Percentiles rank a stretch among this genome's conserved stretches.
Evolutionary conservation across 2,888 invertebrate species (phyloP).

Genomic region (Venusia cambrica): DNA sequence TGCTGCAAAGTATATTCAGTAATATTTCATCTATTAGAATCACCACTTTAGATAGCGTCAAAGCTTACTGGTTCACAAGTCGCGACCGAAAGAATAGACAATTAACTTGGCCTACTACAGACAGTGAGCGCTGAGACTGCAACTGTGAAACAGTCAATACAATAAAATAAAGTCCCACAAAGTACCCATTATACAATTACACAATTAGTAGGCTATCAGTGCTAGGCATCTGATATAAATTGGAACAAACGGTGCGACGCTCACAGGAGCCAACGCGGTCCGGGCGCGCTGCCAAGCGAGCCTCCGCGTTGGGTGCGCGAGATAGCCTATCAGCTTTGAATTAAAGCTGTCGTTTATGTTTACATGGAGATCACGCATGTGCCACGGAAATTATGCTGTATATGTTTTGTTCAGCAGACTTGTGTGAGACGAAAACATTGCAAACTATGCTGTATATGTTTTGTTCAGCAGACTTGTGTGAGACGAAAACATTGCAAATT

Average conservation of each 20-base stretch:
- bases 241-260: slow-evolving; percentile 45
- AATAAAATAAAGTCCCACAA: slow-evolving; percentile 2
- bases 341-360: slow-evolving; percentile 7
- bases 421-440: too few species aligned
- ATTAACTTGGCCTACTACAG: too few species aligned
- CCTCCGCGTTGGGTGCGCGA: slow-evolving; percentile 21
- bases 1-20: too few species aligned
- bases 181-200: slow-evolving; percentile 33
- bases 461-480: too few species aligned
- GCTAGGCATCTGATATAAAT: slow-evolving; percentile 45
- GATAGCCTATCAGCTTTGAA: slow-evolving; percentile 10
- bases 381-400: too few species aligned
- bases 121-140: too few species aligned
- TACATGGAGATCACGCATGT: background rate
- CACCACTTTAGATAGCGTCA: too few species aligned
- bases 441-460: too few species aligned
- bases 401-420: too few species aligned
- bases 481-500: too few species aligned
- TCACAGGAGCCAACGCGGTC: slow-evolving; percentile 42
- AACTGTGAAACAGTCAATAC: background rate
- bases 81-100: background rate
- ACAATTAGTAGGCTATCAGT: slow-evolving; percentile 48
- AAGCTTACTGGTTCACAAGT: background rate
- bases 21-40: too few species aligned
- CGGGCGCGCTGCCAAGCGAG: slow-evolving; percentile 36